These are phyloP conservation scores for Pteronura brasiliensis DNA, from an alignment of 2,113 vertebrate genomes.

Conservation along the genomic window DNA sequence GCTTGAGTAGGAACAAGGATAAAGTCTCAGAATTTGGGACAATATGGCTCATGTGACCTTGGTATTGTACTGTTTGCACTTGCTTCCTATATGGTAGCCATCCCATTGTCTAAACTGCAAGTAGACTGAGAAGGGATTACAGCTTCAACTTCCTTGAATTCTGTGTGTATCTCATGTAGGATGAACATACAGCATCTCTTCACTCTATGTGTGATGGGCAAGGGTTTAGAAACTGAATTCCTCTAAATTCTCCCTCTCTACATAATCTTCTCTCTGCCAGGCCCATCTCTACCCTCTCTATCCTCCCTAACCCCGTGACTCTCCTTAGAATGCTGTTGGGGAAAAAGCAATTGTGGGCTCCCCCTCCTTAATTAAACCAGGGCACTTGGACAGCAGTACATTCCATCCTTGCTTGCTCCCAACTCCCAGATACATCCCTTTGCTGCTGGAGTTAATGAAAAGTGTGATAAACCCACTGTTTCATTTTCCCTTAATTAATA, in stretches of 20 bases:
- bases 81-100: fast-evolving
- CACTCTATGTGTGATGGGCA: neutral
- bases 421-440: neutral
- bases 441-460: slow-evolving; percentile 58
- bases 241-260: neutral
- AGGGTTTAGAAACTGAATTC: neutral
- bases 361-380: neutral
- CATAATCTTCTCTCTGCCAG: neutral
- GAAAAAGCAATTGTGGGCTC: neutral
- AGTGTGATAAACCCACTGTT: slow-evolving; percentile 58
- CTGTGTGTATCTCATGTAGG: neutral
- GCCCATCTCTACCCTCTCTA: neutral
- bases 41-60: neutral
- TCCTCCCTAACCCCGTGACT: fast-evolving
- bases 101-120: neutral
- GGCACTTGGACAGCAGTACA: neutral
- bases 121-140: neutral
- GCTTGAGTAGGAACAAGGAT: neutral
- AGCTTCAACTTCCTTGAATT: neutral
- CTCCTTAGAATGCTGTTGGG: neutral
- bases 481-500: slow-evolving; percentile 70
- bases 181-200: neutral
- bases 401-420: neutral
- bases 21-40: neutral
- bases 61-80: neutral